Conservation (phyloP, 2,888 invertebrate genomes). For the Leptinotarsa rubiginosa region DNA sequence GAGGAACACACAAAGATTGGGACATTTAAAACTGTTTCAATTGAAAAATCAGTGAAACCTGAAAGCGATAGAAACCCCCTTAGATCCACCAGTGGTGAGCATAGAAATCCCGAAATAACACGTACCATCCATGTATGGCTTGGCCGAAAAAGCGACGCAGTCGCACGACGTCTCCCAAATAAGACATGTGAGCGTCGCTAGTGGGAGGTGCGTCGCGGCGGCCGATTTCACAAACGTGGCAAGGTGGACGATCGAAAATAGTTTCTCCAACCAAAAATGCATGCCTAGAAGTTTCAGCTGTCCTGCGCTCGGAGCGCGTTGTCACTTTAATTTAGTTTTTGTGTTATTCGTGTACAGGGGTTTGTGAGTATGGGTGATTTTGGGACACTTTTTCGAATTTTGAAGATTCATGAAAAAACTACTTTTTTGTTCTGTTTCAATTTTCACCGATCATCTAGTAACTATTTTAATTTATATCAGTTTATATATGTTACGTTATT, state of each 20-base stretch:
- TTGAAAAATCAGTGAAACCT: not conserved
- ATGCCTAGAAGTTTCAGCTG: constrained; percentile 41
- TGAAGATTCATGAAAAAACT: not conserved
- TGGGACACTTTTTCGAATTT: not conserved
- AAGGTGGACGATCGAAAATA: constrained; percentile 58
- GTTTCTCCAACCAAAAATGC: constrained; percentile 57
- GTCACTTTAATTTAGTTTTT: constrained; percentile 15
- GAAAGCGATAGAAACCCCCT: constrained; percentile 12
- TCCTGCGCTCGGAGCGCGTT: constrained; percentile 25
- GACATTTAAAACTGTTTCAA: too few relatives aligned
- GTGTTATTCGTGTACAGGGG: constrained; percentile 17
- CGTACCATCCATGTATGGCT: constrained; percentile 66
- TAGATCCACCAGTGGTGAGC: constrained; percentile 44
- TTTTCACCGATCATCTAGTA: too few relatives aligned
- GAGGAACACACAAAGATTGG: not conserved
- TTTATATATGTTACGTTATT: too few relatives aligned
- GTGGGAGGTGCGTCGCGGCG: constrained; percentile 55
- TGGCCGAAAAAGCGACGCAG: constrained; percentile 64
- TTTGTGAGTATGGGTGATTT: constrained; percentile 1
- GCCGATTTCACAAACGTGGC: constrained; percentile 56
- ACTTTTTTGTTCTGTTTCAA: not conserved
- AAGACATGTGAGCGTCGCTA: constrained; percentile 58
- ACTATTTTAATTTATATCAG: too few relatives aligned
- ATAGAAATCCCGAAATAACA: constrained; percentile 60
- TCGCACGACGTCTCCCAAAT: constrained; percentile 65